A percentile compares a stretch with the other conserved stretches of the same genome.
These are phyloP conservation scores for Scaptomyza cyrtandrae DNA, from an alignment of 2,888 invertebrate genomes.

Conservation along the genomic window DNA sequence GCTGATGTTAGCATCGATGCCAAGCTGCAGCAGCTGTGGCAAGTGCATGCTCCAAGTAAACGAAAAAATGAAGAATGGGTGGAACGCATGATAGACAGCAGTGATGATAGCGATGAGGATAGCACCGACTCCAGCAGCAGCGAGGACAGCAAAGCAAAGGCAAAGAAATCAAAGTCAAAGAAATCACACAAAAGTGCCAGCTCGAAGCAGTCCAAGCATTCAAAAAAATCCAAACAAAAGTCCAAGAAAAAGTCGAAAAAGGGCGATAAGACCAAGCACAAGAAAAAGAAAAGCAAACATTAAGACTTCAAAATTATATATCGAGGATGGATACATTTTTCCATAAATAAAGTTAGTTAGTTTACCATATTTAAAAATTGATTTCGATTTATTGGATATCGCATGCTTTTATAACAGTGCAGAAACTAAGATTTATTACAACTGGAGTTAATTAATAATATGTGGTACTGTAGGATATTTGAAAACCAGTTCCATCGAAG, in stretches of 20 bases:
- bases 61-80: slow-evolving; percentile 59
- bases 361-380: background rate
- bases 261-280: slow-evolving; percentile 52
- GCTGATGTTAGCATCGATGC: slow-evolving; percentile 52
- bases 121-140: slow-evolving; percentile 30
- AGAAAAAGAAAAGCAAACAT: slow-evolving; percentile 71
- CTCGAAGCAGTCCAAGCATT: slow-evolving; percentile 57
- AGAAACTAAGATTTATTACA: background rate
- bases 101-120: slow-evolving; percentile 63
- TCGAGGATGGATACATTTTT: background rate
- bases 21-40: slow-evolving; percentile 61
- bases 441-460: background rate
- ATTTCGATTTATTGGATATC: background rate
- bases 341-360: background rate
- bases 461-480: slow-evolving; percentile 16
- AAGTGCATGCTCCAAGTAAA: slow-evolving; percentile 55
- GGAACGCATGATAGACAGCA: slow-evolving; percentile 40
- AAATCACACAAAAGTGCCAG: slow-evolving; percentile 47
- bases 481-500: slow-evolving; percentile 90
- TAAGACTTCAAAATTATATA: slow-evolving; percentile 13
- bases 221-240: slow-evolving; percentile 62
- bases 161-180: slow-evolving; percentile 40
- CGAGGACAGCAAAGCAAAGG: slow-evolving; percentile 9
- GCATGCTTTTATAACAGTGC: background rate
- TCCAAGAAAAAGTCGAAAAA: slow-evolving; percentile 67